Conservation (phyloP, 1,140 invertebrate genomes). For the Drosophila melanica region DNA sequence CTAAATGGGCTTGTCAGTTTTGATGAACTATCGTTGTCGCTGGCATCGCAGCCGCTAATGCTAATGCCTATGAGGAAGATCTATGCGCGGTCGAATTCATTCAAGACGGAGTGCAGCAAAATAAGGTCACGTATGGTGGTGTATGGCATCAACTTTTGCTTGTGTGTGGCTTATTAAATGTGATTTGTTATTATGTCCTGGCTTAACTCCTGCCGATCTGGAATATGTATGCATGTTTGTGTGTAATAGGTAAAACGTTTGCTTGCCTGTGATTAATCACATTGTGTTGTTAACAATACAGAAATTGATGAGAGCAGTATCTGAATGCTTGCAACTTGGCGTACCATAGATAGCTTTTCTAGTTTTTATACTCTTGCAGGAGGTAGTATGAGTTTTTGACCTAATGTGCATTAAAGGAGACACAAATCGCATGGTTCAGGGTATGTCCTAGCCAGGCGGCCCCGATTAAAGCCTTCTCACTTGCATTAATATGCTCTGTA, state of each 20-base stretch:
- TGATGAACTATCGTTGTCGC: slow-evolving; percentile 71
- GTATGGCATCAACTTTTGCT: slow-evolving; percentile 57
- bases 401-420: no score
- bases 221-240: no score
- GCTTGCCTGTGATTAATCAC: slow-evolving; percentile 75
- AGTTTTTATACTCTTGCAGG: background rate
- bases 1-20: slow-evolving; percentile 78
- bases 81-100: slow-evolving; percentile 78
- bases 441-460: no score
- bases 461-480: no score
- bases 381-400: no score
- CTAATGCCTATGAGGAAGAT: slow-evolving; percentile 75
- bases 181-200: slow-evolving; percentile 48
- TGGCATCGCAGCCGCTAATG: slow-evolving; percentile 49
- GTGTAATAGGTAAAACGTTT: slow-evolving; percentile 74
- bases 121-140: slow-evolving; percentile 63
- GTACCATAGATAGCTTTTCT: no score
- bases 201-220: slow-evolving; percentile 35
- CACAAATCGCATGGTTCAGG: no score
- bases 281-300: slow-evolving; percentile 25
- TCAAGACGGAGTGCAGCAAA: slow-evolving; percentile 35
- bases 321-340: background rate
- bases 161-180: slow-evolving; percentile 79
- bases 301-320: slow-evolving; percentile 13
- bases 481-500: no score